phyloP scores from a whole-genome alignment of 2,888 invertebrate species.

The Lacanobia wlatinum region DNA sequence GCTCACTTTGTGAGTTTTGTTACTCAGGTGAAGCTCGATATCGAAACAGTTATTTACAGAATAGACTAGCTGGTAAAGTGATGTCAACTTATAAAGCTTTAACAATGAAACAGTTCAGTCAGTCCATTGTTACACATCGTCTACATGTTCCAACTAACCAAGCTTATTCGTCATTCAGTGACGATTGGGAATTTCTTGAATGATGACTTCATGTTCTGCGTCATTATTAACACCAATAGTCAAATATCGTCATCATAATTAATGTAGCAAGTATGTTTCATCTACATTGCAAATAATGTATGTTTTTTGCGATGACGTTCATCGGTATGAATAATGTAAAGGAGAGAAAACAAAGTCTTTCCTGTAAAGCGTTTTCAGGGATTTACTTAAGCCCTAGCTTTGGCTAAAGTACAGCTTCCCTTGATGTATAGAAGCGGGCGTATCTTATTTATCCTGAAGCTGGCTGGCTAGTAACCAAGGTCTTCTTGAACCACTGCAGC shows the following conservation, averaged over 20 bases:
- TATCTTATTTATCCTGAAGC: slow-evolving; percentile 6
- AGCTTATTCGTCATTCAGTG: neutral
- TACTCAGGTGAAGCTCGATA: too few relatives aligned
- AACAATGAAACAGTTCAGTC: too few relatives aligned
- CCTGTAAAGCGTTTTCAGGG: neutral
- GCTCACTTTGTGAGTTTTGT: too few relatives aligned
- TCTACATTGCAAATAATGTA: neutral
- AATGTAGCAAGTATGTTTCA: too few relatives aligned
- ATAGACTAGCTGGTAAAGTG: too few relatives aligned
- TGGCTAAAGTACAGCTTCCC: neutral
- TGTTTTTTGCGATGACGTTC: neutral
- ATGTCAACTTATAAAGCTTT: too few relatives aligned
- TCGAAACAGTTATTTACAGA: too few relatives aligned
- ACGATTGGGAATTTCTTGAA: neutral
- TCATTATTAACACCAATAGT: slow-evolving; percentile 4
- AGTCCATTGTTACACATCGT: too few relatives aligned
- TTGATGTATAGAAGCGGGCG: neutral
- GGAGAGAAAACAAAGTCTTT: neutral
- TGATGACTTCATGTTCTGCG: slow-evolving; percentile 5
- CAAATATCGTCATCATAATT: neutral
- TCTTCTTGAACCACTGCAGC: neutral
- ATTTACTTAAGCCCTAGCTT: neutral
- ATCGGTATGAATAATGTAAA: neutral
- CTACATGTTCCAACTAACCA: neutral
- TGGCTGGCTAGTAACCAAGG: slow-evolving; percentile 8